These are phyloP conservation scores for Oncorhynchus nerka DNA, from an alignment of 2,113 vertebrate genomes.

Conservation along the genomic window DNA sequence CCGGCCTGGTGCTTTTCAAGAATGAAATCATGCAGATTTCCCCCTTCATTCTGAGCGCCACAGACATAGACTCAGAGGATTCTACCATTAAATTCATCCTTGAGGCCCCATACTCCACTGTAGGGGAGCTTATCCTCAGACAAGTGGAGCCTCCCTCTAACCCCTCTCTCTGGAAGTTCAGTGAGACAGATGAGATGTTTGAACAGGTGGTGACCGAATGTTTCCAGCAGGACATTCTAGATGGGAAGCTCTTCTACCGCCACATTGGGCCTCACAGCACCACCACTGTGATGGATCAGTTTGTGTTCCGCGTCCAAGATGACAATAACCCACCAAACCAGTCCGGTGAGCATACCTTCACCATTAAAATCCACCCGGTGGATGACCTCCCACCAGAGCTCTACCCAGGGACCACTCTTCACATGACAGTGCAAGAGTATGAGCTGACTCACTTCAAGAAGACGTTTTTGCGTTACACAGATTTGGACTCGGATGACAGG, in stretches of 20 bases:
- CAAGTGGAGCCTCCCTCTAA: slow-evolving; percentile 68
- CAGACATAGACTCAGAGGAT: slow-evolving; percentile 81
- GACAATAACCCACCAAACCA: slow-evolving; percentile 79
- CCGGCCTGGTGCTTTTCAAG: slow-evolving; percentile 70
- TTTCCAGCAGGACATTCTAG: slow-evolving; percentile 79
- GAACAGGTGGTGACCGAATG: slow-evolving; percentile 81
- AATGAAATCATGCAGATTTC: slow-evolving; percentile 78
- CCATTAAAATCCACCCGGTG: slow-evolving; percentile 83
- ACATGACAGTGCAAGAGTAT: slow-evolving; percentile 90
- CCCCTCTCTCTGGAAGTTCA: slow-evolving; percentile 69
- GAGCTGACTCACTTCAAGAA: slow-evolving; percentile 85
- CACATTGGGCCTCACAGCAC: slow-evolving; percentile 71
- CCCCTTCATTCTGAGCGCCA: slow-evolving; percentile 79
- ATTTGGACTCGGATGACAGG: slow-evolving; percentile 90
- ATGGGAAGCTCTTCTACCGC: slow-evolving; percentile 80
- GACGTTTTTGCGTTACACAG: slow-evolving; percentile 86
- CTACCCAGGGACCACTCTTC: slow-evolving; percentile 80
- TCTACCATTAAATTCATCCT: slow-evolving; percentile 75
- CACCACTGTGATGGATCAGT: slow-evolving; percentile 58
- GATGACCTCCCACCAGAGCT: slow-evolving; percentile 87
- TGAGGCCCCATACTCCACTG: slow-evolving; percentile 54
- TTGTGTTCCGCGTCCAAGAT: slow-evolving; percentile 79
- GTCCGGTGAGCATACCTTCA: slow-evolving; percentile 83
- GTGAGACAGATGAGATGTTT: slow-evolving; percentile 73
- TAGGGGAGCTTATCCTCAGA: slow-evolving; percentile 73